Evolutionary conservation across 2,113 vertebrate species (phyloP).

Genomic region (Muntiacus muntjak): DNA sequence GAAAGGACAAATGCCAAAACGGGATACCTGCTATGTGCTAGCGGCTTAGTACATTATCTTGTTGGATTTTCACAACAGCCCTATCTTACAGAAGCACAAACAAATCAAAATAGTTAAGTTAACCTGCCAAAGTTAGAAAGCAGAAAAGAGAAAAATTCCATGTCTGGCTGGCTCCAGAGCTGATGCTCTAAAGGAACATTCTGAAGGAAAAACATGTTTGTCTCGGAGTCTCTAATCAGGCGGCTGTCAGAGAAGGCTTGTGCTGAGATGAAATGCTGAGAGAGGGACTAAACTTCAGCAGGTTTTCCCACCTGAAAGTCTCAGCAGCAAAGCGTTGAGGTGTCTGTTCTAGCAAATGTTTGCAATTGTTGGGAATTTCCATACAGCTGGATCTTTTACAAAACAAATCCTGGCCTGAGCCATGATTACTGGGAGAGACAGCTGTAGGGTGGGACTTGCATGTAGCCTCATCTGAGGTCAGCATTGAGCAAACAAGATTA

Average conservation of each 20-base stretch:
- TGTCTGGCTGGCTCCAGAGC: not conserved
- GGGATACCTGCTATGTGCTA: not conserved
- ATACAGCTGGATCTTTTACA: slow-evolving; percentile 51
- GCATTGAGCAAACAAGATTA: slow-evolving; percentile 39
- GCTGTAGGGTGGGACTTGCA: slow-evolving; percentile 53
- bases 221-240: not conserved
- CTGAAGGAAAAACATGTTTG: not conserved
- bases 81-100: not conserved
- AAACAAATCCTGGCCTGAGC: slow-evolving; percentile 51
- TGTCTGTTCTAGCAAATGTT: not conserved
- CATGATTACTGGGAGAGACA: slow-evolving; percentile 45
- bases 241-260: not conserved
- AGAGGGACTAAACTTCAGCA: not conserved
- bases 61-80: not conserved
- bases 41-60: not conserved
- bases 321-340: not conserved
- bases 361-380: slow-evolving; percentile 36
- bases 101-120: not conserved
- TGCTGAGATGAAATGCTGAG: not conserved
- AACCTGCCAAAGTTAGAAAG: not conserved
- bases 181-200: not conserved
- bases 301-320: not conserved
- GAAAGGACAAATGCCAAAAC: not conserved
- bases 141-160: not conserved
- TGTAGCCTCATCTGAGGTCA: slow-evolving; percentile 60